Percentiles rank a stretch among this genome's conserved stretches.
These are phyloP conservation scores for Ambastaia sidthimunki DNA, from an alignment of 2,797 vertebrate genomes.

Conservation along the genomic window DNA sequence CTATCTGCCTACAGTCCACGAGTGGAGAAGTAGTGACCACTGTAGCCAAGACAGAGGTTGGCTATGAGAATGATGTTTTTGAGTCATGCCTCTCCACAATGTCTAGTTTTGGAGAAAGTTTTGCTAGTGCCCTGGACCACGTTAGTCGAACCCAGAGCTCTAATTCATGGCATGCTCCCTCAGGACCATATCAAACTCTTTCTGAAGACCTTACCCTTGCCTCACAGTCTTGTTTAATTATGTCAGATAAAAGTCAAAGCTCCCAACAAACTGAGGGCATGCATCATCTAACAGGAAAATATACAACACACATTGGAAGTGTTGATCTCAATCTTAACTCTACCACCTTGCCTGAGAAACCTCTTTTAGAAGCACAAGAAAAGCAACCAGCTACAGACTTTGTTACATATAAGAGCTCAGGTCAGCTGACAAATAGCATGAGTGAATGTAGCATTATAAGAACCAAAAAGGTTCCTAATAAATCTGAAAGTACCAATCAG, in stretches of 20 bases:
- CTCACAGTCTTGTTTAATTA: conserved; percentile 77
- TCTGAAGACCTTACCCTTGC: conserved; percentile 81
- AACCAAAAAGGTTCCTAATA: conserved; percentile 37
- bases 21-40: conserved; percentile 61
- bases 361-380: conserved; percentile 75
- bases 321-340: conserved; percentile 75
- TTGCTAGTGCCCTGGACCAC: conserved; percentile 67
- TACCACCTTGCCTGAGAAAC: conserved; percentile 66
- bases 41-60: conserved; percentile 66
- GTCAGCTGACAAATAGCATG: conserved; percentile 57
- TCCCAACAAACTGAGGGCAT: conserved; percentile 46
- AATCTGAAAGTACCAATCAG: conserved; percentile 34
- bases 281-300: conserved; percentile 64
- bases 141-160: conserved; percentile 63
- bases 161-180: conserved; percentile 73
- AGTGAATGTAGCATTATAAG: conserved; percentile 39
- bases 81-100: conserved; percentile 77
- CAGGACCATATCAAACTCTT: conserved; percentile 74
- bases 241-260: conserved; percentile 76
- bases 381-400: conserved; percentile 60
- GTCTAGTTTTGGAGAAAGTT: conserved; percentile 70
- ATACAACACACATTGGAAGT: conserved; percentile 67
- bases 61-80: conserved; percentile 78
- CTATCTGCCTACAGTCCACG: conserved; percentile 49
- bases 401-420: conserved; percentile 34